phyloP scores from a whole-genome alignment of 2,113 vertebrate species.

The Stegostoma tigrinum region DNA sequence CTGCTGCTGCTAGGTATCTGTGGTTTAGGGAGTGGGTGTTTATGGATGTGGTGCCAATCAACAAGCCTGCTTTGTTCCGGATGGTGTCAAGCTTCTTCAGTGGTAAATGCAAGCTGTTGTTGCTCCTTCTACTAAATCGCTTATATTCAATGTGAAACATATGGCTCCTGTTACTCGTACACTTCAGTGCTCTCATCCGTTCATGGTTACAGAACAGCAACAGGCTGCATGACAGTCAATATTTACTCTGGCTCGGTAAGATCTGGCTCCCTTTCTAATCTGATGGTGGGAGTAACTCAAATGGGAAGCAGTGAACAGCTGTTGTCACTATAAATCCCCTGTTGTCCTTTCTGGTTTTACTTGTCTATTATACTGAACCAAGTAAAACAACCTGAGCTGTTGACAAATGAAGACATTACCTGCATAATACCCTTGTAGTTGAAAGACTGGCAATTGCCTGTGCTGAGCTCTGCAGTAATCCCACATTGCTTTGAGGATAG shows the following conservation, averaged over 20 bases:
- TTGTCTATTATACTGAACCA: neutral
- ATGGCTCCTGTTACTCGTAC: neutral
- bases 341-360: neutral
- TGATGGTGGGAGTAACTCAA: neutral
- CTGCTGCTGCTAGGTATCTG: too few relatives aligned
- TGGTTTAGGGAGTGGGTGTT: too few relatives aligned
- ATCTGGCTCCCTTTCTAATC: neutral
- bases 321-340: neutral
- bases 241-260: neutral
- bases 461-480: neutral
- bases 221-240: neutral
- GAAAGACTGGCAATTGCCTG: neutral
- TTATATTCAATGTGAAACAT: neutral
- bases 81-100: too few relatives aligned
- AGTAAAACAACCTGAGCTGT: neutral
- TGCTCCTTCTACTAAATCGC: neutral
- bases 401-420: neutral
- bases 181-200: neutral
- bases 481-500: neutral
- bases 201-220: neutral
- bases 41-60: too few relatives aligned
- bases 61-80: too few relatives aligned
- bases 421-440: neutral
- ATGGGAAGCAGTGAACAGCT: neutral
- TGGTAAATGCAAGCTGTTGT: neutral